Base-by-base conservation (phyloP, 2,797 vertebrate genomes). In the Poecilia gillii region DNA sequence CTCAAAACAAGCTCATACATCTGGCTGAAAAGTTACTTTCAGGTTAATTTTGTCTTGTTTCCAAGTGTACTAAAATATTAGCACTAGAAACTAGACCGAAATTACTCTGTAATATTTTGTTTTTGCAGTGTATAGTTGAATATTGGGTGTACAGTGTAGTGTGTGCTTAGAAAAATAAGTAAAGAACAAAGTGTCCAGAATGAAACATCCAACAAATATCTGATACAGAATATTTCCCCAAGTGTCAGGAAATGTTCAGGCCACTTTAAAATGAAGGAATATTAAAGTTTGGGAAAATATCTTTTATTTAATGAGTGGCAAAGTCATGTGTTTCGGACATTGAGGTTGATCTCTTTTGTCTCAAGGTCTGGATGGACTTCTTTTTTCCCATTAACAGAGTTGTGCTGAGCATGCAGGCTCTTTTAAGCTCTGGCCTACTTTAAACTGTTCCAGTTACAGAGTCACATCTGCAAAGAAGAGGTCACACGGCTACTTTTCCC, bases 361-460 rank as follows among this genome's bases (percentile, higher is more conserved):
- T 78, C 18, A 3, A 46, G 53, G 72, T 72, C 75, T 70, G 47
- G 47, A 70, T 46, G 53, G 77, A 62, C 74, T 73, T 72, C 57
- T 66, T 49, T 68, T 73, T 43, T 77, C 80, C 75, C 23, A 53
- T 68, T 53, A 28, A 51, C 39, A 28, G 9, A 1, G 4, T 73
- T 86, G 39, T 83, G 85, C 80, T 82, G 84, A 84, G 80, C 25
- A 47, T 14, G 73, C 74, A 18, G 13, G 39, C 31, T 81, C 70
- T 77, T 81, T 80, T 79, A 70, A 75, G 33, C 57, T 11, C 55
- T 71, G 88, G 6, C 76, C 85, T 75, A 82, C 73, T 85, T 90
- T 84, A 79, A 73, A 81, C 43, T 64, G 78, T 79, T 77, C 75
- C 75, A 78, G 73, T 81, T 85, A 28, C 53, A 80, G 55, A 85